A percentile compares a stretch with the other conserved stretches of the same genome.
phyloP scores from a whole-genome alignment of 2,797 vertebrate genomes.

The Microctenopoma steveboyesi region DNA sequence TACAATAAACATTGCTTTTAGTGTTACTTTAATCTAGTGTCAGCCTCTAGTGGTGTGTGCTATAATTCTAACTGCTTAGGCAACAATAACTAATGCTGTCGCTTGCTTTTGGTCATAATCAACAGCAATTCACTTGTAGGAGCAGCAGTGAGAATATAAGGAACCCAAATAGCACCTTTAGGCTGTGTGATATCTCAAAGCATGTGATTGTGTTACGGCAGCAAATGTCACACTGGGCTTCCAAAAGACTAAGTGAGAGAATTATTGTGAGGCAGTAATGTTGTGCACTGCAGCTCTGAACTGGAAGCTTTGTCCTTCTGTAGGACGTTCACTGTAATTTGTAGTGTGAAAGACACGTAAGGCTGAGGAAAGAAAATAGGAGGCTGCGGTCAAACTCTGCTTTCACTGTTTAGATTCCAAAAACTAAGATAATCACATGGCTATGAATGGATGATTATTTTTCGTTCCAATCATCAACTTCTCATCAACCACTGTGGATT shows the following conservation, averaged over 20 bases:
- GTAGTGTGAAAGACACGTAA: constrained; percentile 25
- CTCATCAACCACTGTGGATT: too few species aligned
- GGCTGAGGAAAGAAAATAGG: not conserved
- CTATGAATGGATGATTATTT: too few species aligned
- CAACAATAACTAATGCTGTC: constrained; percentile 22
- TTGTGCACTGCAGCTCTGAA: constrained; percentile 31
- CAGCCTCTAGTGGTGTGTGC: constrained; percentile 8
- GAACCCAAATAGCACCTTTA: constrained; percentile 25
- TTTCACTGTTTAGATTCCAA: too few species aligned
- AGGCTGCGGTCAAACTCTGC: not conserved
- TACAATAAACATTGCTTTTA: constrained; percentile 1
- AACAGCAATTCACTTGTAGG: constrained; percentile 29
- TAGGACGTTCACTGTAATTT: constrained; percentile 24
- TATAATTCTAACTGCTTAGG: constrained; percentile 18
- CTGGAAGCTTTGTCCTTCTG: constrained; percentile 56
- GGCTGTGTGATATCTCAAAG: constrained; percentile 21
- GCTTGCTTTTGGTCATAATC: constrained; percentile 34
- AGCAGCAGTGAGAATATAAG: constrained; percentile 25
- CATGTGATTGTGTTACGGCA: constrained; percentile 16
- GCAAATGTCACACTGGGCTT: constrained; percentile 38
- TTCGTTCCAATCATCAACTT: too few species aligned
- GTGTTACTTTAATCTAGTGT: constrained; percentile 11
- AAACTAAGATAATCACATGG: too few species aligned
- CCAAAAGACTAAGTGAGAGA: constrained; percentile 19
- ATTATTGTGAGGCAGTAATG: constrained; percentile 29